These are phyloP conservation scores for Tipula confusa DNA, from an alignment of 2,888 invertebrate genomes.

Conservation along the genomic window DNA sequence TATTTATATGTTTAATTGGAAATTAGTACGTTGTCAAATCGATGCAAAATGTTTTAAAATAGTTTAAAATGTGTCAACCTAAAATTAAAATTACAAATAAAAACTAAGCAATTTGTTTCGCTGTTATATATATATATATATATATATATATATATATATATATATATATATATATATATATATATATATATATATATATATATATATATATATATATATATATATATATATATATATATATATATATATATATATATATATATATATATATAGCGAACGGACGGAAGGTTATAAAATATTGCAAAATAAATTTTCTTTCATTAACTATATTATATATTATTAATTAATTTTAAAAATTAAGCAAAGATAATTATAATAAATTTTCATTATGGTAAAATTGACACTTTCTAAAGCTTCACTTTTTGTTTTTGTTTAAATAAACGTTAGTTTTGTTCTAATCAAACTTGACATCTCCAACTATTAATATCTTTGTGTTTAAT, in stretches of 20 bases:
- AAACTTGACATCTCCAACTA: background rate
- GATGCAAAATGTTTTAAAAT: background rate
- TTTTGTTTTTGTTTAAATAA: background rate
- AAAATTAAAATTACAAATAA: background rate
- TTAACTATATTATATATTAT: background rate
- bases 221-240: too few species aligned
- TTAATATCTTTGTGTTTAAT: background rate
- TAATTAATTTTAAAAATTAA: background rate
- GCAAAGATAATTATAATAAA: background rate
- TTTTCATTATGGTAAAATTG: background rate
- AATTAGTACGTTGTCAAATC: slow-evolving; percentile 12
- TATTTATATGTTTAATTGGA: background rate
- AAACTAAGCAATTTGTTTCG: background rate
- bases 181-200: too few species aligned
- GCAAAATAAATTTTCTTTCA: background rate
- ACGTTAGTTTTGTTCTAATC: background rate
- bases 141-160: too few species aligned
- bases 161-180: too few species aligned
- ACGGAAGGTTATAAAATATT: slow-evolving; percentile 12
- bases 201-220: too few species aligned
- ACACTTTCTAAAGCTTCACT: background rate
- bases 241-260: too few species aligned
- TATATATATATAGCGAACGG: slow-evolving; percentile 9
- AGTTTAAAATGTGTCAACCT: slow-evolving; percentile 4
- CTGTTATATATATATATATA: background rate